A percentile compares a stretch with the other conserved stretches of the same genome.
These are phyloP conservation scores for Arctocebus calabarensis DNA, from an alignment of 2,797 vertebrate genomes.

Conservation along the genomic window DNA sequence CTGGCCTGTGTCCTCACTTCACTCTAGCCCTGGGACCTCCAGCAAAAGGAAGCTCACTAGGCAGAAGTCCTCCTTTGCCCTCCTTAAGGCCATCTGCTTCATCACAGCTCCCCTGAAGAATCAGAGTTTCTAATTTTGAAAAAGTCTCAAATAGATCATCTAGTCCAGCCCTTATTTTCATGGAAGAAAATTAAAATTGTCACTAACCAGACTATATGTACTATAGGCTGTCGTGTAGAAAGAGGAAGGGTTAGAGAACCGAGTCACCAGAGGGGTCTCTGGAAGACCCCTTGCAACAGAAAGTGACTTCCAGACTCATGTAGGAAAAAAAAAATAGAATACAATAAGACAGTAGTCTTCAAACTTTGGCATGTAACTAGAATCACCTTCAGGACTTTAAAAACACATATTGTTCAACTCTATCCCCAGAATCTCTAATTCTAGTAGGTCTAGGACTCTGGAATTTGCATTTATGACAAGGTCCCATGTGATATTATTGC, in stretches of 20 bases:
- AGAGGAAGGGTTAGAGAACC: neutral
- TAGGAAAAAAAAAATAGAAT: neutral
- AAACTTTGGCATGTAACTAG: neutral
- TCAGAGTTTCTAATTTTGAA: neutral
- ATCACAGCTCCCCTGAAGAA: neutral
- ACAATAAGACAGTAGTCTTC: neutral
- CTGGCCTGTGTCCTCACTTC: constrained; percentile 78
- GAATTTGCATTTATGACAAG: neutral
- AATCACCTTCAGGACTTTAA: neutral
- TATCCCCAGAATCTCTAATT: neutral
- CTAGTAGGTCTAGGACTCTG: neutral
- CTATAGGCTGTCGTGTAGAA: neutral
- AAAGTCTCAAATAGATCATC: neutral
- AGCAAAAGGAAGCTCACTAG: constrained; percentile 14
- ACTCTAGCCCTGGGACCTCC: constrained; percentile 53
- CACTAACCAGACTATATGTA: neutral
- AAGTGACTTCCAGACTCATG: neutral
- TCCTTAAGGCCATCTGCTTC: constrained; percentile 40
- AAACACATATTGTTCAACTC: neutral
- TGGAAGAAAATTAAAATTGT: neutral
- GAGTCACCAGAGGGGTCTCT: neutral
- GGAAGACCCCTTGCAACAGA: neutral
- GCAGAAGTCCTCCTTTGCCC: constrained; percentile 4
- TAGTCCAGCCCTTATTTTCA: neutral
- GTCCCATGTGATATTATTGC: neutral